These are phyloP conservation scores for Egretta garzetta DNA, from an alignment of 2,113 vertebrate species.

Conservation along the genomic window DNA sequence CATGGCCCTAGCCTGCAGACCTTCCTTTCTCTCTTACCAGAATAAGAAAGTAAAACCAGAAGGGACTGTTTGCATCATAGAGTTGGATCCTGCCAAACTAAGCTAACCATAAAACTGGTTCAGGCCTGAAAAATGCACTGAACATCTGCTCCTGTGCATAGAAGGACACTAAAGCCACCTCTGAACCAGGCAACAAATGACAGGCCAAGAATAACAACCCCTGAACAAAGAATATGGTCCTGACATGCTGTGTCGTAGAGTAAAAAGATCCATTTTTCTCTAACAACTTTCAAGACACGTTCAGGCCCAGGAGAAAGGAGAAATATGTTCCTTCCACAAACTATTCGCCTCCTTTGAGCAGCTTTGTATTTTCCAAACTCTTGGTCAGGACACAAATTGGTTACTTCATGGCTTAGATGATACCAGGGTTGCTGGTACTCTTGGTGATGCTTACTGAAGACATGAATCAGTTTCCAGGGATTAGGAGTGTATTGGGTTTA, in stretches of 20 bases:
- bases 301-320: background rate
- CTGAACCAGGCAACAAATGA: background rate
- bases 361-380: background rate
- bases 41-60: background rate
- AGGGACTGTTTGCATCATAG: background rate
- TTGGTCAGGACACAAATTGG: background rate
- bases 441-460: background rate
- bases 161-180: background rate
- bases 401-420: background rate
- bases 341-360: background rate
- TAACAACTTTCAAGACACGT: background rate
- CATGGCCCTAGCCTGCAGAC: background rate
- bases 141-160: background rate
- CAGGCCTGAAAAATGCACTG: background rate
- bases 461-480: background rate
- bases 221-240: background rate
- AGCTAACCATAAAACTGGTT: background rate
- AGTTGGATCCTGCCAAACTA: background rate
- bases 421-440: background rate
- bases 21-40: background rate
- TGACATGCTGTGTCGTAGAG: rapidly evolving
- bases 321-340: background rate
- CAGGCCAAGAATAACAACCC: background rate
- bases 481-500: background rate
- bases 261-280: background rate